A percentile compares a stretch with the other conserved stretches of the same genome.
These are phyloP conservation scores for Sula dactylatra DNA, from an alignment of 2,113 vertebrate genomes.

Conservation along the genomic window DNA sequence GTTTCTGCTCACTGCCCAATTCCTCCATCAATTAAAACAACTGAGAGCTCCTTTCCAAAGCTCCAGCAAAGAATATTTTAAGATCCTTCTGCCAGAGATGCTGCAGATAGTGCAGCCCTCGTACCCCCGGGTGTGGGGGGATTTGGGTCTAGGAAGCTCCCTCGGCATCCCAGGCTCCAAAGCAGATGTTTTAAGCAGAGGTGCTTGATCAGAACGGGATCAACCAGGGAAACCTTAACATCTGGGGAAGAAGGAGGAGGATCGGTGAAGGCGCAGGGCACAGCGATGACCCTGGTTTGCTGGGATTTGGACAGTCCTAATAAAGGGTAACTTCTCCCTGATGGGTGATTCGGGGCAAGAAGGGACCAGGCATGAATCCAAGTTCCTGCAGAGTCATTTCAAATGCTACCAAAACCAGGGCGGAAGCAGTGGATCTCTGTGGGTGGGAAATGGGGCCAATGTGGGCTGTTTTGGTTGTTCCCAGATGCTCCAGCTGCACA, in stretches of 20 bases:
- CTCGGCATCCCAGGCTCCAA: not conserved
- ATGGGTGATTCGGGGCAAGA: not conserved
- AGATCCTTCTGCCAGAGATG: not conserved
- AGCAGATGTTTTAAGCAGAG: not conserved
- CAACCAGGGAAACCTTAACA: not conserved
- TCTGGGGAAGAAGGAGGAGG: not conserved
- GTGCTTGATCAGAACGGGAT: not conserved
- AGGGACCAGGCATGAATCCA: rapidly evolving
- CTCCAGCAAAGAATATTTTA: not conserved
- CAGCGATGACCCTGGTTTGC: rapidly evolving
- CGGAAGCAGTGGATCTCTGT: not conserved
- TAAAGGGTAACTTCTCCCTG: not conserved
- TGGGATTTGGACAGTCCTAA: not conserved
- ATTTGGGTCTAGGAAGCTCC: rapidly evolving
- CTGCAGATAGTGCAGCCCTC: rapidly evolving
- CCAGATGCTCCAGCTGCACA: not conserved
- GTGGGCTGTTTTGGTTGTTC: not conserved
- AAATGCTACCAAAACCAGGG: rapidly evolving
- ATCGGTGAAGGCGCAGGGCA: rapidly evolving
- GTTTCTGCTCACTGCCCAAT: not conserved
- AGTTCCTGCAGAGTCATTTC: not conserved
- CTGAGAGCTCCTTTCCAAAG: not conserved
- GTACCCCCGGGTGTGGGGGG: rapidly evolving
- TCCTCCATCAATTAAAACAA: not conserved
- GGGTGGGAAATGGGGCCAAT: not conserved